These are phyloP conservation scores for Plagodis dolabraria DNA, from an alignment of 2,888 invertebrate genomes.

Conservation along the genomic window DNA sequence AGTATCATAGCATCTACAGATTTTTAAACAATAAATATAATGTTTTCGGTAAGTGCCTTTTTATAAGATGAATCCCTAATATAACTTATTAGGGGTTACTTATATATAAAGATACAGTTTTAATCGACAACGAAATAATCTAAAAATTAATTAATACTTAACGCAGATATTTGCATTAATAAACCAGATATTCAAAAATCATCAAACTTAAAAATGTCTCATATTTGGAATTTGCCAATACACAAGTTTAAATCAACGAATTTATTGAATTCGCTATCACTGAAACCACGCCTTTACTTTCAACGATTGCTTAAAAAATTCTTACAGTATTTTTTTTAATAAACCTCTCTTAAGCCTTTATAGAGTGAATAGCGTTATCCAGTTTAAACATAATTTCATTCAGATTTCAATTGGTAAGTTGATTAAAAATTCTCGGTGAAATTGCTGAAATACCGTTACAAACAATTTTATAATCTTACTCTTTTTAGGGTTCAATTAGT, in stretches of 20 bases:
- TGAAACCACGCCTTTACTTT: constrained; percentile 26
- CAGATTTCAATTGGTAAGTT: constrained; percentile 40
- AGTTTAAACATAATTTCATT: constrained; percentile 42
- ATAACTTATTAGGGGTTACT: too few relatives aligned
- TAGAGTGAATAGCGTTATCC: constrained; percentile 36
- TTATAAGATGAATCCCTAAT: too few relatives aligned
- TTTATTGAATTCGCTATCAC: constrained; percentile 19
- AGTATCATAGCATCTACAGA: too few relatives aligned
- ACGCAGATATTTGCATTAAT: too few relatives aligned
- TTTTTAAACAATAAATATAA: too few relatives aligned
- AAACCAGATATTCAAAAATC: too few relatives aligned
- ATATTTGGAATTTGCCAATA: too few relatives aligned
- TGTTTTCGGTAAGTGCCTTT: too few relatives aligned
- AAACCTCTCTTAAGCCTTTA: constrained; percentile 46
- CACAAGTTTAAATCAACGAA: background rate
- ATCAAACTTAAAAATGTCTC: too few relatives aligned
- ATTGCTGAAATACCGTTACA: constrained; percentile 28
- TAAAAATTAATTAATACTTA: too few relatives aligned
- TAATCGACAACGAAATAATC: too few relatives aligned
- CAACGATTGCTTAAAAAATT: constrained; percentile 41
- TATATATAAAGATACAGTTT: too few relatives aligned
- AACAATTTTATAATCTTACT: constrained; percentile 34
- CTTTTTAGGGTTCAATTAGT: constrained; percentile 17
- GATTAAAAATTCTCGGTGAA: constrained; percentile 44
- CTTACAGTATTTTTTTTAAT: constrained; percentile 45